Conservation (phyloP, 2,113 vertebrate species). For the Thryonomys swinderianus region DNA sequence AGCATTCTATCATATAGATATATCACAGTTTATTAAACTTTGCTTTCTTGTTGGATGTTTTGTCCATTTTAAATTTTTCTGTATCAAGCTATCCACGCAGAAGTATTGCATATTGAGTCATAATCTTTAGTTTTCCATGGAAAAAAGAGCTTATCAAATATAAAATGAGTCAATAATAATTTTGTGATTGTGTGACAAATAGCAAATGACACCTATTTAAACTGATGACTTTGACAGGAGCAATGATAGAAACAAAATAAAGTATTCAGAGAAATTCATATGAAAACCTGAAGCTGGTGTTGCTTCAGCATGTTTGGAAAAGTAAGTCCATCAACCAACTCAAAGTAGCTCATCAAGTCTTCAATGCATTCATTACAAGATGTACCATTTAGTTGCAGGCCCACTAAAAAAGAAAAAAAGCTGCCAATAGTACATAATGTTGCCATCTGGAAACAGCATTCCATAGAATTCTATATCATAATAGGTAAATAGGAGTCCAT, state of each 20-base stretch:
- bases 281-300: background rate
- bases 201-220: background rate
- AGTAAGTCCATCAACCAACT: background rate
- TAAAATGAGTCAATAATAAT: background rate
- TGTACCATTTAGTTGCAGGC: background rate
- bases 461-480: background rate
- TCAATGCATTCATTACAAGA: background rate
- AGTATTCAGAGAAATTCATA: background rate
- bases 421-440: background rate
- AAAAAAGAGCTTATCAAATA: background rate
- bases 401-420: background rate
- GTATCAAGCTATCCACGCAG: background rate
- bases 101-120: slow-evolving; percentile 5
- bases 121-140: background rate
- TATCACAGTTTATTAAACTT: slow-evolving; percentile 3
- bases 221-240: background rate
- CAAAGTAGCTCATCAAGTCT: background rate
- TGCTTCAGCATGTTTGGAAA: background rate
- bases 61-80: slow-evolving; percentile 41
- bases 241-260: slow-evolving; percentile 24
- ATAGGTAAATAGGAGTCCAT: background rate
- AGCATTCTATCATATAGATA: background rate
- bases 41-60: background rate
- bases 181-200: background rate
- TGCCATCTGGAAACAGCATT: background rate